phyloP scores from a whole-genome alignment of 2,888 invertebrate genomes.

The Eupeodes latifasciatus region DNA sequence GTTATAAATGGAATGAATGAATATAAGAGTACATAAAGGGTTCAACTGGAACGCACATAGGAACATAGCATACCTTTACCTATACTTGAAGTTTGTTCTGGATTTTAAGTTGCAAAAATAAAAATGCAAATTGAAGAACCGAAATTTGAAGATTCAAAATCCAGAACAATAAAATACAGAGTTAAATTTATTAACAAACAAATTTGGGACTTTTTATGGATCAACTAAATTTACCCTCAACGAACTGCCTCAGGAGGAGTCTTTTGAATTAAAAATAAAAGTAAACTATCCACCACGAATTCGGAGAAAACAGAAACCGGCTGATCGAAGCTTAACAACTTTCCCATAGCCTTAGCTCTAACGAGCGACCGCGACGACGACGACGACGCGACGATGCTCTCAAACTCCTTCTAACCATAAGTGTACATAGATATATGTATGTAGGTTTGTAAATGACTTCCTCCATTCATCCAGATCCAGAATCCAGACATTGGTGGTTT shows the following conservation, averaged over 20 bases:
- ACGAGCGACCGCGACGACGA: neutral
- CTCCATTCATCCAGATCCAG: conserved; percentile 42
- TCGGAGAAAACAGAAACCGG: conserved; percentile 17
- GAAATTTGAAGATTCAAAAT: too few relatives aligned
- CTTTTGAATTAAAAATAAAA: neutral
- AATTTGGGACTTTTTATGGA: neutral
- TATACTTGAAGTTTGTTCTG: too few relatives aligned
- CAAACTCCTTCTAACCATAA: conserved; percentile 26
- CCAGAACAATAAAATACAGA: too few relatives aligned
- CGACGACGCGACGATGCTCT: too few relatives aligned
- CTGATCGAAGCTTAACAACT: conserved; percentile 17
- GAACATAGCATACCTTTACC: too few relatives aligned
- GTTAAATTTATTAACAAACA: too few relatives aligned
- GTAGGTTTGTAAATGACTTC: neutral
- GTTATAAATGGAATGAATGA: too few relatives aligned
- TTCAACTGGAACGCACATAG: too few relatives aligned
- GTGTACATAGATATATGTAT: neutral
- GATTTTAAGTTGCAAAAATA: too few relatives aligned
- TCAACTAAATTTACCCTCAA: neutral
- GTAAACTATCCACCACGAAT: neutral
- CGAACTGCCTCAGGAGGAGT: too few relatives aligned
- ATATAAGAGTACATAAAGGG: too few relatives aligned
- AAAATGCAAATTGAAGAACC: too few relatives aligned
- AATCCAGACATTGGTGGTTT: neutral
- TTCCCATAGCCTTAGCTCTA: conserved; percentile 43